Evolutionary conservation across 2,888 invertebrate species (phyloP).

Genomic region (Spatulosminthurus flaviceps): DNA sequence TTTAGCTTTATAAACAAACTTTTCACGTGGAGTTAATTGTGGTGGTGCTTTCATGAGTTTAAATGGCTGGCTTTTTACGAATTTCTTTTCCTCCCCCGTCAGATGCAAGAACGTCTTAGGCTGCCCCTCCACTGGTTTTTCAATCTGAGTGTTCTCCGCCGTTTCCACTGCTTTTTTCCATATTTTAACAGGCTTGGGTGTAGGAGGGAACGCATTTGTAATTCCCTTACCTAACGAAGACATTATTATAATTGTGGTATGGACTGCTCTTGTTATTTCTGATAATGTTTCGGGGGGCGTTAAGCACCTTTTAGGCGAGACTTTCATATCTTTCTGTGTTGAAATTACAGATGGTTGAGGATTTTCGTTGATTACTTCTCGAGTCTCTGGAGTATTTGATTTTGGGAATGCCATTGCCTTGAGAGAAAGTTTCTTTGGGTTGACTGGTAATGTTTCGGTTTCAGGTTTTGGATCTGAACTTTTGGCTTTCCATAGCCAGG

Average conservation of each 20-base stretch:
- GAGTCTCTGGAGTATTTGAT: no score
- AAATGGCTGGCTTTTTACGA: background rate
- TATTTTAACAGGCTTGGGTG: background rate
- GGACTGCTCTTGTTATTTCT: background rate
- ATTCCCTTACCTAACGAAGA: background rate
- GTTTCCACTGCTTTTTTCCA: background rate
- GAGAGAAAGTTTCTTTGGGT: no score
- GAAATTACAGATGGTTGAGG: no score
- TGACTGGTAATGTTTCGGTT: no score
- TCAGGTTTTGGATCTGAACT: no score
- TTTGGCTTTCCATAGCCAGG: no score
- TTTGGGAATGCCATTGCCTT: no score
- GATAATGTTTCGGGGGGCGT: background rate
- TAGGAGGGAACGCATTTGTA: background rate
- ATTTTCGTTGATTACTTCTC: no score
- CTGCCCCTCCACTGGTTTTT: background rate
- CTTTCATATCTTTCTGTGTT: no score
- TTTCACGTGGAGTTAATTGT: background rate
- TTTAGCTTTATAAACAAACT: background rate
- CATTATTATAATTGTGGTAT: background rate
- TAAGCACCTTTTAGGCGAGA: no score
- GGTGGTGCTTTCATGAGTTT: background rate
- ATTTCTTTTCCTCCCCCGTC: background rate
- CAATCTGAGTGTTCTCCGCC: background rate
- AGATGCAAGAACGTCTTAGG: background rate